Evolutionary conservation across 92 coral and sea anemone species (phyloP).

Genomic region (Meandrina meandrites): DNA sequence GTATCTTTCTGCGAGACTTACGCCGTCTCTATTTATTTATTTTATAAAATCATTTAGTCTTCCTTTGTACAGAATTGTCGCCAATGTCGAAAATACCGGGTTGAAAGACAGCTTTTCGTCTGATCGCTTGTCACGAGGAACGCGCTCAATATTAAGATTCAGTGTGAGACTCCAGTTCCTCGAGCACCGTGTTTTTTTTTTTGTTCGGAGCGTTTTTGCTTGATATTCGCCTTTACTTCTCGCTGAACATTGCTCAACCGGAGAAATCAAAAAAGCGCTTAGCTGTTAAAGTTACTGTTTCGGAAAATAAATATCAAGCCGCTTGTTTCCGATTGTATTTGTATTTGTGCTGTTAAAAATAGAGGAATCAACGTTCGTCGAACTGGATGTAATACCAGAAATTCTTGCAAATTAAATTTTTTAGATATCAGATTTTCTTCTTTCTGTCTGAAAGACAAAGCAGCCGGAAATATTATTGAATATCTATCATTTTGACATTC

Average conservation of each 20-base stretch:
- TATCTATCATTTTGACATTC: not conserved
- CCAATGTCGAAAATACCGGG: not conserved
- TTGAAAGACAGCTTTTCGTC: not conserved
- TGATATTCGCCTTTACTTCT: not conserved
- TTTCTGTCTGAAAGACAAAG: not conserved
- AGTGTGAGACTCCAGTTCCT: too few species aligned
- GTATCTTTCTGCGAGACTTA: not conserved
- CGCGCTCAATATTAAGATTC: too few species aligned
- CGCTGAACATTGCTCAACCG: not conserved
- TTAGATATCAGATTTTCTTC: not conserved
- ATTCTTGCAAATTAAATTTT: not conserved
- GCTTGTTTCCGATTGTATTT: not conserved
- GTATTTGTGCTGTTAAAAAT: not conserved
- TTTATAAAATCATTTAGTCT: not conserved
- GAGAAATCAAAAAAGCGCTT: not conserved
- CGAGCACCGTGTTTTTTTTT: not conserved
- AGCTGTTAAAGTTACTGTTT: not conserved
- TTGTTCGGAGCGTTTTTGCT: not conserved
- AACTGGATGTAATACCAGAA: too few species aligned
- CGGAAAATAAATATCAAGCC: not conserved
- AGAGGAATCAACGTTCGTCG: not conserved
- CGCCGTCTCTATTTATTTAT: not conserved
- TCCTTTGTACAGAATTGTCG: not conserved
- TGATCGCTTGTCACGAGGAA: too few species aligned
- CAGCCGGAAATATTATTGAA: too few species aligned